Base-by-base conservation (phyloP, 1,140 invertebrate genomes). In the Heliconius congener region DNA sequence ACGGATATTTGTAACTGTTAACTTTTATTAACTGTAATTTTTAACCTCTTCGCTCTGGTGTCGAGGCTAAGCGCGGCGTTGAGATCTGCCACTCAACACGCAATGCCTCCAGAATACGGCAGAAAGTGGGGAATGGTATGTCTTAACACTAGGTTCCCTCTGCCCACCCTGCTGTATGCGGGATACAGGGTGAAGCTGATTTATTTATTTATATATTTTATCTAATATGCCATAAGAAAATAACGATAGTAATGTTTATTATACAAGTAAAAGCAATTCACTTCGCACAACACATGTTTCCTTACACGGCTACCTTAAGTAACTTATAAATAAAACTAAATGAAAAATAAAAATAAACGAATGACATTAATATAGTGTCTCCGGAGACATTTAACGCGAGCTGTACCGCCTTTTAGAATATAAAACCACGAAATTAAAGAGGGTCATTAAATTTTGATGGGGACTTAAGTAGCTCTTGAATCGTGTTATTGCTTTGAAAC, bases 371-470 rank as follows among this genome's bases (percentile, higher is more conserved):
- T 46, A 46, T 13, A 57, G n/a, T 57, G n/a, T 57, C 8, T 57
- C 55, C n/a, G 52, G n/a, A 3, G 52, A 55, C 52, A n/a, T 1
- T 55, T n/a, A n/a, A 55, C 18, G 19, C n/a, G 19, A 55, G 19
- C 19, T n/a, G 8, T 57, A 57, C 3, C 8, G 55, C n/a, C n/a
- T 57, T 52, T 4, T 57, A 57, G n/a, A 57, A 23, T 9, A 57
- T 57, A 57, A 52, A 57, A 57, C 55, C 55, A 57, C 55, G n/a
- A 57, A 57, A 57, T 57, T 57, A 57, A 57, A 57, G n/a, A 57
- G 55, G n/a, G 55, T 23, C 8, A 11, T 57, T 57, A 57, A 57
- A n/a, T 57, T 8, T 57, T 57, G 19, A 57, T 9, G 55, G 2
- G 8, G 55, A 18, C 19, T 57, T 23, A 57, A 57, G 55, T 57